Conservation (phyloP, 2,888 invertebrate genomes). For the Eupithecia exiguata region DNA sequence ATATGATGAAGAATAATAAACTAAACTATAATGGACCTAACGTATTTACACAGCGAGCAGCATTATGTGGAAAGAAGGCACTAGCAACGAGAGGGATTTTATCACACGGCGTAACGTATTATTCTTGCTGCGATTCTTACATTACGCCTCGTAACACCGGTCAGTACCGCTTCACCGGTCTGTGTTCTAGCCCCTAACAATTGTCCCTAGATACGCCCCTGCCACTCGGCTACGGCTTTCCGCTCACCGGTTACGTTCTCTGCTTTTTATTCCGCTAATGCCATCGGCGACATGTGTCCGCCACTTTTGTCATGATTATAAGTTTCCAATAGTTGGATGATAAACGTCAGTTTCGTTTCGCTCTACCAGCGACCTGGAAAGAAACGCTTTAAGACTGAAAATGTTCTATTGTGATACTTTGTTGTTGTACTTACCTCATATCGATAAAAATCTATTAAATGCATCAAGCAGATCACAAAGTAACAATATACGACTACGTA, state of each 20-base stretch:
- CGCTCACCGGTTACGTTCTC: conserved; percentile 59
- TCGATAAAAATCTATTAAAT: background rate
- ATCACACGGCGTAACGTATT: too few relatives aligned
- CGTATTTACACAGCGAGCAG: too few relatives aligned
- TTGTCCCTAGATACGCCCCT: conserved; percentile 19
- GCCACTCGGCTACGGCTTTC: conserved; percentile 47
- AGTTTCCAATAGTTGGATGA: conserved; percentile 50
- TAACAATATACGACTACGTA: background rate
- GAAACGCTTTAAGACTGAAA: conserved; percentile 41
- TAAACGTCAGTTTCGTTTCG: conserved; percentile 47
- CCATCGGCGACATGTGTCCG: conserved; percentile 66
- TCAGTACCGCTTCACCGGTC: too few relatives aligned
- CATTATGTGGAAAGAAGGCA: too few relatives aligned
- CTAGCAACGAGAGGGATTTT: too few relatives aligned
- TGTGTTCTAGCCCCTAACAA: background rate
- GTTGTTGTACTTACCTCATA: background rate
- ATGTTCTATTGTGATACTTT: conserved; percentile 15
- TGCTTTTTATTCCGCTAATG: conserved; percentile 68
- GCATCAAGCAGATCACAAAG: too few relatives aligned
- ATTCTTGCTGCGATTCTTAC: too few relatives aligned
- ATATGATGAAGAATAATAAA: too few relatives aligned
- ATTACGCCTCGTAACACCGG: too few relatives aligned
- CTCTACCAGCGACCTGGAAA: conserved; percentile 44
- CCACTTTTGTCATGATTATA: conserved; percentile 66
- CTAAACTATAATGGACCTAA: too few relatives aligned